phyloP scores from a whole-genome alignment of 2,113 vertebrate species.

The Poeciliopsis prolifica region DNA sequence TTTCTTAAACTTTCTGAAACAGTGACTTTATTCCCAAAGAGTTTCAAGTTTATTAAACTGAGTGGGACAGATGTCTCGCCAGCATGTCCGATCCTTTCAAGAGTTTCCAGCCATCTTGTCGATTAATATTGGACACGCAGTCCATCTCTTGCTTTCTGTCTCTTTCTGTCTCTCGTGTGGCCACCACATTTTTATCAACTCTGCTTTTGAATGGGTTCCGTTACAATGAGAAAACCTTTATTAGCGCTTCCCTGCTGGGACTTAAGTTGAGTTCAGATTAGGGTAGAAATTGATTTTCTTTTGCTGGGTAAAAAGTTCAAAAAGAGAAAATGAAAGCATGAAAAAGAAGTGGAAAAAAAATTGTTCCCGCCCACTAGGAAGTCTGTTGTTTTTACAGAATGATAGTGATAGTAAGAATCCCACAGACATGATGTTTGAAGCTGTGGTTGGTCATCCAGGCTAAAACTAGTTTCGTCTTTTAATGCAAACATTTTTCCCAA shows the following conservation, averaged over 20 bases:
- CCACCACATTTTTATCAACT: neutral
- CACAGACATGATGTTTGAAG: neutral
- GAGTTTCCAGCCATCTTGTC: slow-evolving; percentile 12
- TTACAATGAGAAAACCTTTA: slow-evolving; percentile 13
- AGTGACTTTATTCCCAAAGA: slow-evolving; percentile 36
- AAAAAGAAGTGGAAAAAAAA: neutral
- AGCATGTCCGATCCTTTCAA: slow-evolving; percentile 24
- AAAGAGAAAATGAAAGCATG: neutral
- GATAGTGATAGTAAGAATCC: neutral
- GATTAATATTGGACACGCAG: slow-evolving; percentile 33
- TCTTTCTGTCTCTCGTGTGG: neutral
- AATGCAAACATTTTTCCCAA: too few species aligned
- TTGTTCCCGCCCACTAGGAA: neutral
- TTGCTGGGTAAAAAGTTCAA: slow-evolving; percentile 10
- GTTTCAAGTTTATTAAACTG: slow-evolving; percentile 25
- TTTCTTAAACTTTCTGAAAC: slow-evolving; percentile 15
- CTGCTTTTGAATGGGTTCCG: neutral
- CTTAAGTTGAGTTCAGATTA: neutral
- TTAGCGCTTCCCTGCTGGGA: neutral
- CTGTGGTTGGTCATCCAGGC: neutral
- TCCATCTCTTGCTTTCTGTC: slow-evolving; percentile 1
- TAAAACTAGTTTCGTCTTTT: neutral
- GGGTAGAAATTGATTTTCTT: neutral
- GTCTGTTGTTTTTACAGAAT: neutral
- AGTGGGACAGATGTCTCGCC: slow-evolving; percentile 25